Base-by-base conservation (phyloP, 2,797 vertebrate genomes). In the Lagocephalus sceleratus region DNA sequence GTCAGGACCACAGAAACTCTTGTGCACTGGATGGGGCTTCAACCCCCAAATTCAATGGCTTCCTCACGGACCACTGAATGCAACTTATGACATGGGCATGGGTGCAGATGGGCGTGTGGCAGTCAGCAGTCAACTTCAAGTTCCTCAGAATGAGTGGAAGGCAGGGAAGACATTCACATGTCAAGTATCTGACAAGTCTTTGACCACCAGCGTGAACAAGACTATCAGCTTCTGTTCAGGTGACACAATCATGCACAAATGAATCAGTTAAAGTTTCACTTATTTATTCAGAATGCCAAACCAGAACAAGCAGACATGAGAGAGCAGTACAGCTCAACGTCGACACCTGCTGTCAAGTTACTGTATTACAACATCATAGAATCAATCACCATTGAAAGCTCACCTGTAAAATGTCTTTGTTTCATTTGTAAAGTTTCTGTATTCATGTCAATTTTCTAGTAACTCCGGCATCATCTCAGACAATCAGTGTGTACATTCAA, bases 1-100 rank as follows among this genome's bases (percentile, higher is more conserved):
- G 6, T 63, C 66, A 32, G 57, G 9, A 26, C 2, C n/a, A n/a
- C n/a, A n/a, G n/a, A n/a, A n/a, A n/a, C n/a, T n/a, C n/a, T n/a
- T n/a, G n/a, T n/a, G n/a, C n/a, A n/a, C n/a, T n/a, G 86, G 56
- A 15, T 21, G 26, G 51, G 87, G 87, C 47, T 65, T 87, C 29
- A 42, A 83, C 17, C 85, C 85, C 43, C 51, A 83, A 29, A 78
- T 90, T 17, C 57, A 10, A 21, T 91, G 88, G 84, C 3, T 60
- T 15, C 2, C 38, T 21, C n/a, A n/a, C n/a, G 10, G 35, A 5
- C 67, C 74, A 53, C 2, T 9, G 26, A 2, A 21, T 16, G 6
- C 41, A 42, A 40, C 11, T 8, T 15, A 0, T 10, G 22, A 59
- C 2, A 0, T 49, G 49, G 76, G 61, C 47, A 59, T 86, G 58